Percentiles rank a stretch among this genome's conserved stretches.
These are phyloP conservation scores for Zosterops pallidus DNA, from an alignment of 2,113 vertebrate species.

Conservation along the genomic window DNA sequence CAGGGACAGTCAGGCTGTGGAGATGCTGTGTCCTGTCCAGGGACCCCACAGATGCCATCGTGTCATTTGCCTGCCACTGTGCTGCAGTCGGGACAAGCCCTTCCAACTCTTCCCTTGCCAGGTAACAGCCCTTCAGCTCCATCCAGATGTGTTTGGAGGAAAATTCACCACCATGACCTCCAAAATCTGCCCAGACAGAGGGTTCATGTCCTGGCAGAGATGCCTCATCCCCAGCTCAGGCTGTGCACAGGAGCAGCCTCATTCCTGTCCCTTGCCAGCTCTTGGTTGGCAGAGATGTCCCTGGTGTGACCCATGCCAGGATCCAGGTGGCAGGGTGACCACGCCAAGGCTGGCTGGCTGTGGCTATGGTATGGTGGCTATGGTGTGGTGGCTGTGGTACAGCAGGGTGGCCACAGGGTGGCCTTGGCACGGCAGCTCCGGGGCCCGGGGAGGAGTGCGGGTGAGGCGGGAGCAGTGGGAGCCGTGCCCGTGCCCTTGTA, in stretches of 20 bases:
- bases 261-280: not conserved
- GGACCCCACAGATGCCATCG: rapidly evolving
- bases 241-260: not conserved
- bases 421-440: not conserved
- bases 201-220: rapidly evolving
- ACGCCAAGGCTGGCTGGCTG: not conserved
- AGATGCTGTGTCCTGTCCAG: not conserved
- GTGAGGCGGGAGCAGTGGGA: not conserved
- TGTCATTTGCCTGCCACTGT: not conserved
- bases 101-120: not conserved
- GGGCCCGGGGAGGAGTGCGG: not conserved
- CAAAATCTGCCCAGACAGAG: rapidly evolving
- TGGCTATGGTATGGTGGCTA: rapidly evolving
- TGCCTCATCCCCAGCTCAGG: not conserved
- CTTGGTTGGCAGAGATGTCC: rapidly evolving
- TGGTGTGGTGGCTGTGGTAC: not conserved
- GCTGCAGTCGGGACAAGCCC: not conserved
- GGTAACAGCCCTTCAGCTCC: not conserved
- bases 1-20: not conserved
- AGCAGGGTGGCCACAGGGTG: not conserved
- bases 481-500: slow-evolving; percentile 28
- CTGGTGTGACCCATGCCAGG: not conserved
- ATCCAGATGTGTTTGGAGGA: rapidly evolving
- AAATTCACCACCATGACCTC: rapidly evolving
- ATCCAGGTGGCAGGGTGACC: not conserved